phyloP scores from a whole-genome alignment of 2,113 vertebrate species.

The Nycticryphes semicollaris region DNA sequence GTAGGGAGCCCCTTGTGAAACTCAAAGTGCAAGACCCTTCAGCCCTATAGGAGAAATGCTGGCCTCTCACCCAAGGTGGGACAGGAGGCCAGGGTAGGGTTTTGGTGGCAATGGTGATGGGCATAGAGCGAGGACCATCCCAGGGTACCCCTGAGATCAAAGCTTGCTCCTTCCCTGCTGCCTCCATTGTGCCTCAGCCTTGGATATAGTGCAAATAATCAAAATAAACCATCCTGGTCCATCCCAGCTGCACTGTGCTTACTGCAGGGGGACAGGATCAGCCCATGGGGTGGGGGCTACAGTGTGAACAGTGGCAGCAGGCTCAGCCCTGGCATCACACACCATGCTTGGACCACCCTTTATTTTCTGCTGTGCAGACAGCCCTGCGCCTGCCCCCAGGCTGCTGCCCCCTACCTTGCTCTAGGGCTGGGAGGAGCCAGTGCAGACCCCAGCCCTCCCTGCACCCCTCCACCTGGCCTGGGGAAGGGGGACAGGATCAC shows the following conservation, averaged over 20 bases:
- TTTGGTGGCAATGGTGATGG: neutral
- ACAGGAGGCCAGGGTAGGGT: neutral
- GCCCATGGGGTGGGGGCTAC: neutral
- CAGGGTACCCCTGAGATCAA: neutral
- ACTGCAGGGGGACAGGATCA: neutral
- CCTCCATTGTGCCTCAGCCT: conserved; percentile 26
- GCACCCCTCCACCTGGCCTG: neutral
- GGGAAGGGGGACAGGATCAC: neutral
- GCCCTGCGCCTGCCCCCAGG: no score
- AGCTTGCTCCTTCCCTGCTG: conserved; percentile 14
- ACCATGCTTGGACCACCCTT: neutral
- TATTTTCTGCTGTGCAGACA: neutral
- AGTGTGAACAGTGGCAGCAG: neutral
- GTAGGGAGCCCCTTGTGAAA: neutral
- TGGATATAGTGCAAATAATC: neutral
- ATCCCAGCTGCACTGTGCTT: neutral
- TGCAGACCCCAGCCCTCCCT: no score
- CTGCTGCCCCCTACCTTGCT: neutral
- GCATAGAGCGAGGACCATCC: neutral
- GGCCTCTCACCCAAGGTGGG: neutral
- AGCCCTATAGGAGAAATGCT: neutral
- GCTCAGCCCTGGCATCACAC: neutral
- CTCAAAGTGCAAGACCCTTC: neutral
- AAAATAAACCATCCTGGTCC: conserved; percentile 50
- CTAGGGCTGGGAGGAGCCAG: neutral